Percentiles rank a stretch among this genome's conserved stretches.
phyloP scores from a whole-genome alignment of 1,140 invertebrate genomes.

The Atta colombica region DNA sequence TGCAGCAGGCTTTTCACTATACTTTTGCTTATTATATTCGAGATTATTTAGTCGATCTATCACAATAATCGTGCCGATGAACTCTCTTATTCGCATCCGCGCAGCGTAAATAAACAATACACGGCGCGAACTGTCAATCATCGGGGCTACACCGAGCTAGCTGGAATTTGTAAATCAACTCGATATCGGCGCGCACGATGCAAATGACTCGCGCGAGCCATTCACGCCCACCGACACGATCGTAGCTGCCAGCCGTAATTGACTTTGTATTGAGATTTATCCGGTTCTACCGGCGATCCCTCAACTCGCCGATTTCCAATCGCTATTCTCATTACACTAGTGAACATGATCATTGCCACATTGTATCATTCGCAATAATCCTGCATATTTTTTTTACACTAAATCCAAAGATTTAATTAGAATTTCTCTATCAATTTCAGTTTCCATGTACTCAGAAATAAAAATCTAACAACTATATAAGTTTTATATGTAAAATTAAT shows the following conservation, averaged over 20 bases:
- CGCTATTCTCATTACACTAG: slow-evolving; percentile 26
- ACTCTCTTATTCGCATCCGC: slow-evolving; percentile 18
- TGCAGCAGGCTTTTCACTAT: not conserved
- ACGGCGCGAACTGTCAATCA: slow-evolving; percentile 45
- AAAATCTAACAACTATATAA: no score
- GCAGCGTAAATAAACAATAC: slow-evolving; percentile 46
- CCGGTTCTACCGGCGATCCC: slow-evolving; percentile 62
- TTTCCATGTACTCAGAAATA: not conserved
- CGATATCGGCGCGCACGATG: slow-evolving; percentile 58
- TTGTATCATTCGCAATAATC: slow-evolving; percentile 37
- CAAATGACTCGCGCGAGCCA: slow-evolving; percentile 68
- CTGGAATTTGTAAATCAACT: slow-evolving; percentile 75
- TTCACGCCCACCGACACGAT: slow-evolving; percentile 70
- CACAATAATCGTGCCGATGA: not conserved
- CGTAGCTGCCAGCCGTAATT: slow-evolving; percentile 74
- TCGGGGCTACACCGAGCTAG: slow-evolving; percentile 9
- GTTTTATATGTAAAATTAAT: no score
- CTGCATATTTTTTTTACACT: not conserved
- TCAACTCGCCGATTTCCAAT: slow-evolving; percentile 63
- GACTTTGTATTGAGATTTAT: slow-evolving; percentile 77
- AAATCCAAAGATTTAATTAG: not conserved
- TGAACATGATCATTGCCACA: slow-evolving; percentile 33
- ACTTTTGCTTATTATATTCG: not conserved
- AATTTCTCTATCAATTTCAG: not conserved
- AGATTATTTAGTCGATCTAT: slow-evolving; percentile 14